Percentiles rank a stretch among this genome's conserved stretches.
These are phyloP conservation scores for Operophtera brumata DNA, from an alignment of 2,888 invertebrate species.

Conservation along the genomic window DNA sequence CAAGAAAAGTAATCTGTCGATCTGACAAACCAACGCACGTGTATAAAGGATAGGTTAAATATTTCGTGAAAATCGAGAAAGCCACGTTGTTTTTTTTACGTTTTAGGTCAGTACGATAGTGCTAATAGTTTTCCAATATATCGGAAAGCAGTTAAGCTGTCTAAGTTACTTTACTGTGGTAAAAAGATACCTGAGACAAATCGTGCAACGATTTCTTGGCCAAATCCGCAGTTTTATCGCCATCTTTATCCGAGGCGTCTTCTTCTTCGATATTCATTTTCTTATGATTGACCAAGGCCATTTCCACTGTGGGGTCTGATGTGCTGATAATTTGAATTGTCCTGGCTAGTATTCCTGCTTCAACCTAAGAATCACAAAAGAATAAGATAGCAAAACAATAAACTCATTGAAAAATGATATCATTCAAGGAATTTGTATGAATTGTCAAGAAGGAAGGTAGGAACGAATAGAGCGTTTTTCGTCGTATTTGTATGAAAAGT, in stretches of 20 bases:
- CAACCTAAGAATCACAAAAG: conserved; percentile 74
- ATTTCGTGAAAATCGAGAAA: background rate
- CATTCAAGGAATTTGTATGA: background rate
- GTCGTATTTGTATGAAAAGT: conserved; percentile 20
- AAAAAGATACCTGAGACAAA: conserved; percentile 64
- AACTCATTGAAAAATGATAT: background rate
- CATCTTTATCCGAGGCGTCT: conserved; percentile 78
- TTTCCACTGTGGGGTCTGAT: conserved; percentile 76
- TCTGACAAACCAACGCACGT: no score
- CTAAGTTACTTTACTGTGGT: background rate
- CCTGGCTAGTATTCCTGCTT: conserved; percentile 87
- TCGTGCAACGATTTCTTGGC: conserved; percentile 72
- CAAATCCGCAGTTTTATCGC: conserved; percentile 59
- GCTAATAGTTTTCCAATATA: conserved; percentile 16
- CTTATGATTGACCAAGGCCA: conserved; percentile 75
- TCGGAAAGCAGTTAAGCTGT: conserved; percentile 15
- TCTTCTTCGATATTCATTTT: conserved; percentile 77
- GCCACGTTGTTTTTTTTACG: background rate
- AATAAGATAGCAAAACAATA: background rate
- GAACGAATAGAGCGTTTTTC: conserved; percentile 3
- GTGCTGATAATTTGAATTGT: conserved; percentile 87
- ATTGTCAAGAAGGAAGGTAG: background rate
- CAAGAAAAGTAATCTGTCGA: no score
- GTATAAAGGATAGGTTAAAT: no score
- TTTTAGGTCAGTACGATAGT: background rate